Conservation (phyloP, 2,888 invertebrate species). For the Rhagonycha fulva region DNA sequence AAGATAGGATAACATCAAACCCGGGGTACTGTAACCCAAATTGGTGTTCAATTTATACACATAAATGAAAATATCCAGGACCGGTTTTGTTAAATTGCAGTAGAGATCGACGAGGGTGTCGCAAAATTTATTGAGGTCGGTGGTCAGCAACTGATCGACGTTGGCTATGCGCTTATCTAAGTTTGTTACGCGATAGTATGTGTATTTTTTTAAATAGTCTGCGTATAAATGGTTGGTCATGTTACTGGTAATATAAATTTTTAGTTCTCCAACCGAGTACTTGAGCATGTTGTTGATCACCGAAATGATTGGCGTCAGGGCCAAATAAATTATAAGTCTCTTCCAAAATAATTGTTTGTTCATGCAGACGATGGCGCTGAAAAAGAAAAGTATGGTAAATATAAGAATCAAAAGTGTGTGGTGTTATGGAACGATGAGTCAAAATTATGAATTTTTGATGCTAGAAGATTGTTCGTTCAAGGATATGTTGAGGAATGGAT, state of each 20-base stretch:
- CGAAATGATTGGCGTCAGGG: constrained; percentile 88
- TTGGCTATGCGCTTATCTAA: constrained; percentile 94
- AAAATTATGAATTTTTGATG: too few species aligned
- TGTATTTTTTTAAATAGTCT: constrained; percentile 93
- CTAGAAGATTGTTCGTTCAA: too few species aligned
- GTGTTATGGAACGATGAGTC: too few species aligned
- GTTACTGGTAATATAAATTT: constrained; percentile 86
- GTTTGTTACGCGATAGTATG: constrained; percentile 96
- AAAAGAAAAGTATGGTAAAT: background rate
- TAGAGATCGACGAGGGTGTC: constrained; percentile 94
- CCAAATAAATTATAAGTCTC: constrained; percentile 75
- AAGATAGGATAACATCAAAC: constrained; percentile 85
- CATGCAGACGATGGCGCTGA: constrained; percentile 90
- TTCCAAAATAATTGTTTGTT: constrained; percentile 75
- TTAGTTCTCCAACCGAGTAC: constrained; percentile 92
- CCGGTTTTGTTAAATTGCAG: constrained; percentile 94
- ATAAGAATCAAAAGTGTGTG: background rate
- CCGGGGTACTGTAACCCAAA: constrained; percentile 87
- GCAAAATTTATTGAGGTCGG: constrained; percentile 97
- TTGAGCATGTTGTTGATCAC: constrained; percentile 92
- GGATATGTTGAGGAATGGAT: too few species aligned
- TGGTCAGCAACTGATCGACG: constrained; percentile 93
- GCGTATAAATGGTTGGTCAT: constrained; percentile 85
- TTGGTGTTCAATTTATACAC: constrained; percentile 81
- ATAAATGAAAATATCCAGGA: constrained; percentile 93